Percentiles rank a stretch among this genome's conserved stretches.
Conservation (phyloP, 2,888 invertebrate species). For the Troides oblongomaculatus region DNA sequence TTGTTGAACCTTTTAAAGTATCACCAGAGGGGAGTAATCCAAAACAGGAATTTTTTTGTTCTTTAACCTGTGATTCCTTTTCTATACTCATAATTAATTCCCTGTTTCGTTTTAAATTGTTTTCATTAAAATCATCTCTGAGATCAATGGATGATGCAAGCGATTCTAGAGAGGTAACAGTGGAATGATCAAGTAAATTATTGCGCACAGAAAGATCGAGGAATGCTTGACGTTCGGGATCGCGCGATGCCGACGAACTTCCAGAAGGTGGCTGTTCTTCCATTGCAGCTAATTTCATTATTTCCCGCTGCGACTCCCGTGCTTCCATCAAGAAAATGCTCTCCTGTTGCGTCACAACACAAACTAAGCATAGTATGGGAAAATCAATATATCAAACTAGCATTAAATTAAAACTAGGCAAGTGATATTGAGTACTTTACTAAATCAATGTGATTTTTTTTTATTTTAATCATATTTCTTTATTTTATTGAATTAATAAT, state of each 20-base stretch:
- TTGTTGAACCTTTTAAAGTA: conserved; percentile 43
- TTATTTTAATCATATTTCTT: too few species aligned
- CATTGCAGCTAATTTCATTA: conserved; percentile 67
- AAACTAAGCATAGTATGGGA: conserved; percentile 18
- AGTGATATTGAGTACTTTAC: neutral
- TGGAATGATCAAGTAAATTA: conserved; percentile 54
- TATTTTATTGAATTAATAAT: too few species aligned
- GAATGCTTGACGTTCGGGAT: conserved; percentile 39
- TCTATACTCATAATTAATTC: conserved; percentile 48
- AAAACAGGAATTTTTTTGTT: conserved; percentile 52
- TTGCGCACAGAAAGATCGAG: conserved; percentile 55
- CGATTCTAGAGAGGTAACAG: conserved; percentile 81
- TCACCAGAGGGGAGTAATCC: conserved; percentile 57
- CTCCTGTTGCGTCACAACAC: conserved; percentile 74
- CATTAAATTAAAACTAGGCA: neutral
- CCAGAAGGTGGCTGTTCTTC: conserved; percentile 43
- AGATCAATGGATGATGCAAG: conserved; percentile 64
- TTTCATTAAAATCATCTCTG: conserved; percentile 45
- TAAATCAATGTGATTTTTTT: too few species aligned
- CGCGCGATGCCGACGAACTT: conserved; percentile 36
- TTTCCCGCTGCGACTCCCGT: conserved; percentile 85
- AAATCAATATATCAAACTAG: conserved; percentile 2
- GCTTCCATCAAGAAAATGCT: conserved; percentile 91
- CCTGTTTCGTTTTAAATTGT: conserved; percentile 52
- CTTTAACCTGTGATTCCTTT: conserved; percentile 65